Conservation (phyloP, 2,888 invertebrate genomes). For the Hipparchia semele region DNA sequence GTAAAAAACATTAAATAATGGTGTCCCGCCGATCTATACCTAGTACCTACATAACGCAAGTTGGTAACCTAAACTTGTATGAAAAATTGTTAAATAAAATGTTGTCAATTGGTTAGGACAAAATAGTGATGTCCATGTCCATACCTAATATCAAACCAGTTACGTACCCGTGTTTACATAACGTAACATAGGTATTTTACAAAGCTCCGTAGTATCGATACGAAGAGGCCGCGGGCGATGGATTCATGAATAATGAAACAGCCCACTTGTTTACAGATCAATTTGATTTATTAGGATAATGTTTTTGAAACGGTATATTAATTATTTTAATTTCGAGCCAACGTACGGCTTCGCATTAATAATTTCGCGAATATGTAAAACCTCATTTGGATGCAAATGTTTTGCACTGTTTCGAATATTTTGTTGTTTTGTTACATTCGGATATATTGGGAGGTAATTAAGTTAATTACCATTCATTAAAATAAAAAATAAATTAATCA, state of each 20-base stretch:
- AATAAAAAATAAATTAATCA: background rate
- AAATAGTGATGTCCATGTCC: background rate
- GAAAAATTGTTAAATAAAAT: too few relatives aligned
- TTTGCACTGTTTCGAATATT: slow-evolving; percentile 5
- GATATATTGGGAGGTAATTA: background rate
- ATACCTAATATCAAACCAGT: too few relatives aligned
- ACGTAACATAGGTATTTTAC: slow-evolving; percentile 1
- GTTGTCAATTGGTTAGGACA: background rate
- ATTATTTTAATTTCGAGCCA: slow-evolving; percentile 19
- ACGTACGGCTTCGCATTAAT: slow-evolving; percentile 8
- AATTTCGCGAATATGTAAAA: slow-evolving; percentile 18
- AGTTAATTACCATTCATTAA: background rate
- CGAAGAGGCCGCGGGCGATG: slow-evolving; percentile 16
- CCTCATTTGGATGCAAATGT: slow-evolving; percentile 14
- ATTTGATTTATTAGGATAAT: slow-evolving; percentile 25
- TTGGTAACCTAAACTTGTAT: too few relatives aligned
- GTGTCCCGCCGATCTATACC: too few relatives aligned
- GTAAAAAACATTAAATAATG: too few relatives aligned
- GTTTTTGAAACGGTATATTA: slow-evolving; percentile 21
- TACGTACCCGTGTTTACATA: background rate
- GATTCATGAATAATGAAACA: slow-evolving; percentile 23
- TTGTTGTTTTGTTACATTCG: slow-evolving; percentile 11
- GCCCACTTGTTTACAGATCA: slow-evolving; percentile 24
- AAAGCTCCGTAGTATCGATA: background rate
- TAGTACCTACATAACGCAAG: too few relatives aligned